phyloP scores from a whole-genome alignment of 2,113 vertebrate species.

The Panthera leo region DNA sequence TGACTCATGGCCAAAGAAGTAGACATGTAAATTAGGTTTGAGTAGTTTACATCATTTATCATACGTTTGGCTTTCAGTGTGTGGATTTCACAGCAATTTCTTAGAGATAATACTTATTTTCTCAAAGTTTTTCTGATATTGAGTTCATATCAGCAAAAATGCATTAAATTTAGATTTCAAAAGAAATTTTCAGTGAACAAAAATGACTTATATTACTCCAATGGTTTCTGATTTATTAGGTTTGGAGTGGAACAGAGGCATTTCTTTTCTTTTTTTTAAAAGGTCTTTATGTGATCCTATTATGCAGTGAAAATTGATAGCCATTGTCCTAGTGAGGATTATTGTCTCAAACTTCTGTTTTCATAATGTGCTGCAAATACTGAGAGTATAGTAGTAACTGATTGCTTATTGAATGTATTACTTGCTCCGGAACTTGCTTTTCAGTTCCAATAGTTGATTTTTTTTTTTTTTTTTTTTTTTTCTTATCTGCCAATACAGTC shows the following conservation, averaged over 20 bases:
- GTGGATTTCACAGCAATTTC: neutral
- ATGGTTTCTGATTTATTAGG: slow-evolving; percentile 16
- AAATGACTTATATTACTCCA: slow-evolving; percentile 2
- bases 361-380: neutral
- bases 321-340: neutral
- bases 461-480: neutral
- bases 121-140: neutral
- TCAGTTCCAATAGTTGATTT: neutral
- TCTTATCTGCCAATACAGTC: neutral
- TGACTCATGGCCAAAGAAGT: neutral
- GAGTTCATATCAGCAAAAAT: neutral
- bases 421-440: neutral
- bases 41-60: neutral
- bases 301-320: neutral
- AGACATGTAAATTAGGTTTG: neutral
- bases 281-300: neutral
- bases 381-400: neutral
- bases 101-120: neutral
- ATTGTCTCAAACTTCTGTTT: neutral
- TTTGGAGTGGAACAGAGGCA: neutral
- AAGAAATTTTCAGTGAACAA: neutral
- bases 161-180: neutral
- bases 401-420: neutral
- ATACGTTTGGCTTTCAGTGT: neutral
- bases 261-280: neutral